Evolutionary conservation across 2,888 invertebrate genomes (phyloP).

Genomic region (Pammene fasciana): DNA sequence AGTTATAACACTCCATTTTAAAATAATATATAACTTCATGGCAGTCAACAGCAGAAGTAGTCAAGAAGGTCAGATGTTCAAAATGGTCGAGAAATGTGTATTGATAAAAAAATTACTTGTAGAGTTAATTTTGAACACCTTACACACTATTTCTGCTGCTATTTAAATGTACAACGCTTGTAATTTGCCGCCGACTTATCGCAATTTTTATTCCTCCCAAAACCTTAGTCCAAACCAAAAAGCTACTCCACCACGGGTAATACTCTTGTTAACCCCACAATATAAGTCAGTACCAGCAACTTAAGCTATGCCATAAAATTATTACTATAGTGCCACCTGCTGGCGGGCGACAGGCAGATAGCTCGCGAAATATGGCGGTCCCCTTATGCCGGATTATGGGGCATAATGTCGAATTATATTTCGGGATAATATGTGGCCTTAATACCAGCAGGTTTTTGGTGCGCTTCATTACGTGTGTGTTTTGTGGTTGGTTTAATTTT

Average conservation of each 20-base stretch:
- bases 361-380: constrained; percentile 37
- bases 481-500: constrained; percentile 7
- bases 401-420: constrained; percentile 41
- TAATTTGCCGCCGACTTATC: no score
- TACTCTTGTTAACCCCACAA: constrained; percentile 24
- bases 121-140: no score
- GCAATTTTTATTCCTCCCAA: no score
- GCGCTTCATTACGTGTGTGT: constrained; percentile 25
- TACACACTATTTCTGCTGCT: no score
- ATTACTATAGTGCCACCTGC: constrained; percentile 38
- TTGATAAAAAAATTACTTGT: no score
- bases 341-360: constrained; percentile 30
- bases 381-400: constrained; percentile 36
- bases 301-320: constrained; percentile 38
- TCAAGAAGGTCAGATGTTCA: no score
- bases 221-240: no score
- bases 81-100: no score
- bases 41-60: no score
- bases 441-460: constrained; percentile 33
- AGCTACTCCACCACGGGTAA: not conserved
- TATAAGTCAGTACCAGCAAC: constrained; percentile 22
- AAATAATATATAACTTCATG: no score
- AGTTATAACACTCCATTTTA: no score
- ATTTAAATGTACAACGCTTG: no score
- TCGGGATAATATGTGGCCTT: constrained; percentile 40